Percentiles rank a stretch among this genome's conserved stretches.
Conservation (phyloP, 2,888 invertebrate species). For the Campoplex nolae region DNA sequence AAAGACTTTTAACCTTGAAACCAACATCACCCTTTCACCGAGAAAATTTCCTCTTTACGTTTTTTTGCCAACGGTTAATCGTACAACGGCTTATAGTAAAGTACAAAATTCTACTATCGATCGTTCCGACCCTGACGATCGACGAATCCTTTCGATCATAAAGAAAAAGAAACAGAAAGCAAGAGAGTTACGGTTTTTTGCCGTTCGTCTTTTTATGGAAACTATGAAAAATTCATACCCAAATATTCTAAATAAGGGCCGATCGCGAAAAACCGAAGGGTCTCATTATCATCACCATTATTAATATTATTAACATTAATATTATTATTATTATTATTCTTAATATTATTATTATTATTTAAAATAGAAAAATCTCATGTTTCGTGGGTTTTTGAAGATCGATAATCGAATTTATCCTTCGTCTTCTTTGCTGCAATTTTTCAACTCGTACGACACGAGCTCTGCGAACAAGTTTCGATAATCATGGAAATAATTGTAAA, state of each 20-base stretch:
- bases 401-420: conserved; percentile 29
- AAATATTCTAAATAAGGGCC: conserved; percentile 52
- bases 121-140: conserved; percentile 70
- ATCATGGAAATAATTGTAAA: conserved; percentile 3
- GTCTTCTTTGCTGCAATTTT: conserved; percentile 24
- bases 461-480: conserved; percentile 22
- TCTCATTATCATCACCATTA: conserved; percentile 10
- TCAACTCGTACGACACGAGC: background rate
- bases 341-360: conserved; percentile 24
- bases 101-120: conserved; percentile 79
- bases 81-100: conserved; percentile 66
- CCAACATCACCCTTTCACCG: background rate
- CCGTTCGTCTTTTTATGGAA: conserved; percentile 31
- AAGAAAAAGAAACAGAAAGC: conserved; percentile 55
- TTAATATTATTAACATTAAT: conserved; percentile 23
- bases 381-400: background rate
- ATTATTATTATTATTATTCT: conserved; percentile 15
- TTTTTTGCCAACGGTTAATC: conserved; percentile 30
- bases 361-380: conserved; percentile 17
- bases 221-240: conserved; percentile 16
- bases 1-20: background rate
- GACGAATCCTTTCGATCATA: conserved; percentile 65
- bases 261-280: conserved; percentile 27
- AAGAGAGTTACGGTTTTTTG: conserved; percentile 25
- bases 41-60: background rate